Evolutionary conservation across 2,113 vertebrate genomes (phyloP).

Genomic region (Phrynosoma blainvillii): DNA sequence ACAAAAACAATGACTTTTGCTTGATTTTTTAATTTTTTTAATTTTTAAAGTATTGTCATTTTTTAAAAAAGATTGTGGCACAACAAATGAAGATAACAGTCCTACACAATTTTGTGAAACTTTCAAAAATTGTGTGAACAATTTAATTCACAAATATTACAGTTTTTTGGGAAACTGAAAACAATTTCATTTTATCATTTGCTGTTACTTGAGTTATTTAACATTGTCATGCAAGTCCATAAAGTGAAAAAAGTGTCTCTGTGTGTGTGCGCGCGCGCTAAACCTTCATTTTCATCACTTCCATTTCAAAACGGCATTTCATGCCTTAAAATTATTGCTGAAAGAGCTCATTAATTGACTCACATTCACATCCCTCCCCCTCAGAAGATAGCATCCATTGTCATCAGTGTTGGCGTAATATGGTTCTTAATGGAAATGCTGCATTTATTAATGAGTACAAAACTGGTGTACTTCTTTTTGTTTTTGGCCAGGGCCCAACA

Average conservation of each 20-base stretch:
- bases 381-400: slow-evolving; percentile 58
- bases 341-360: slow-evolving; percentile 64
- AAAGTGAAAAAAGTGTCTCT: slow-evolving; percentile 33
- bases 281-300: slow-evolving; percentile 58
- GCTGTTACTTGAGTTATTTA: slow-evolving; percentile 52
- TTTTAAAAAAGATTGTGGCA: slow-evolving; percentile 52
- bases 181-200: slow-evolving; percentile 41
- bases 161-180: slow-evolving; percentile 54
- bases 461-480: slow-evolving; percentile 54
- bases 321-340: slow-evolving; percentile 61
- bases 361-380: slow-evolving; percentile 38
- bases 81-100: slow-evolving; percentile 41
- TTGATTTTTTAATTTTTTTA: slow-evolving; percentile 48
- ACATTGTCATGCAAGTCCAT: slow-evolving; percentile 56
- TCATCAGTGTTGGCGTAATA: slow-evolving; percentile 58
- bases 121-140: slow-evolving; percentile 49
- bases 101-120: slow-evolving; percentile 35
- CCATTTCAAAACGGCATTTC: slow-evolving; percentile 71
- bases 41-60: slow-evolving; percentile 26
- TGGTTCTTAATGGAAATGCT: slow-evolving; percentile 22
- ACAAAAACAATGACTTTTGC: slow-evolving; percentile 66
- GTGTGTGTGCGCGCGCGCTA: neutral
- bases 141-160: slow-evolving; percentile 46
- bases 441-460: slow-evolving; percentile 38
- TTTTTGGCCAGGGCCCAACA: slow-evolving; percentile 88